Conservation (phyloP, 1,140 invertebrate species). For the Paramacrobiotus metropolitanus region DNA sequence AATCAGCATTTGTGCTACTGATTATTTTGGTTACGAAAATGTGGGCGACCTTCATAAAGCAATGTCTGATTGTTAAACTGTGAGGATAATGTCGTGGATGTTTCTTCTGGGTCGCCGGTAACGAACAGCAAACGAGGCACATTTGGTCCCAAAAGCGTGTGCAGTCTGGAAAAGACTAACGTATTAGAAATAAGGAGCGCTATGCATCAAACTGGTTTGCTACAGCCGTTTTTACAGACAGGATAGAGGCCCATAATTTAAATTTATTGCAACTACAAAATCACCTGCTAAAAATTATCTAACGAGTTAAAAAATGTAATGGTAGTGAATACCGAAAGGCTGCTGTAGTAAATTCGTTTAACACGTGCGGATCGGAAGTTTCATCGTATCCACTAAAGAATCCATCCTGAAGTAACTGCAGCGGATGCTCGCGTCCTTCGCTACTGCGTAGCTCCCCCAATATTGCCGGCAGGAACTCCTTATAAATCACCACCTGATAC, state of each 20-base stretch:
- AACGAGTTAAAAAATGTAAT: no score
- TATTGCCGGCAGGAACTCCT: slow-evolving; percentile 44
- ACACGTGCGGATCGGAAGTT: not conserved
- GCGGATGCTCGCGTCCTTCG: not conserved
- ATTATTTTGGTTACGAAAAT: not conserved
- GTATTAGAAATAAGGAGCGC: no score
- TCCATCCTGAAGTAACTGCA: not conserved
- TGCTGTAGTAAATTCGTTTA: not conserved
- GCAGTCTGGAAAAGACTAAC: not conserved
- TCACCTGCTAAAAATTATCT: no score
- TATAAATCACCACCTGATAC: slow-evolving; percentile 58
- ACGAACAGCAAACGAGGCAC: not conserved
- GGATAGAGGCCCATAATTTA: no score
- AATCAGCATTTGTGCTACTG: no score
- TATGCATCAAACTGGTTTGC: no score
- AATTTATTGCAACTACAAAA: no score
- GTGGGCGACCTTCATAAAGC: not conserved
- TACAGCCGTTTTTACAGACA: no score
- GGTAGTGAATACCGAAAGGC: not conserved
- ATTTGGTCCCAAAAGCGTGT: not conserved
- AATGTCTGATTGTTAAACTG: not conserved
- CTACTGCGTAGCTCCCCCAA: slow-evolving; percentile 26
- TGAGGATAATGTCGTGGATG: no score
- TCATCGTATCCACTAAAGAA: not conserved
- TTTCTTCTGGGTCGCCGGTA: not conserved